Evolutionary conservation across 2,113 vertebrate species (phyloP), one percentile per base, ranked within the genome.

Genomic region (Ariopsis seemanni): DNA sequence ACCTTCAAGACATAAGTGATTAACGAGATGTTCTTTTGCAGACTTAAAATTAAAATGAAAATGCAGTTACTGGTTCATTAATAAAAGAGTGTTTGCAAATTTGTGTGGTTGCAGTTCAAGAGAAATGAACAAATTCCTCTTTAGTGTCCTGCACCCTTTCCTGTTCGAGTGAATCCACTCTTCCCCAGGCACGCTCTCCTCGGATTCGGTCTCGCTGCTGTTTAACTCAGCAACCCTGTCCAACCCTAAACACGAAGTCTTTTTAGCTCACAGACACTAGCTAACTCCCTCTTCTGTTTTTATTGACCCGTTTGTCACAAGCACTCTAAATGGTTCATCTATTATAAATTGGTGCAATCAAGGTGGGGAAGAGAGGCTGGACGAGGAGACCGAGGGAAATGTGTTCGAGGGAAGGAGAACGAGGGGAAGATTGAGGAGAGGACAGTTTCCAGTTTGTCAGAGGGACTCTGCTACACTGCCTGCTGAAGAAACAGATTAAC

Each of bases 401-500:
- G 72, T 48, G 78, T 58, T 58, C 20, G 58, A 82, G 79, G 30
- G 10, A 82, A 62, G 57, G 62, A 82, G 79, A 81, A 62, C 69
- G 60, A 60, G 48, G 75, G 25, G 48, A 67, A 67, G 62, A 55
- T n/a, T 53, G 60, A 60, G 55, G 69, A 75, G 57, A 9, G 82
- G 71, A 86, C 80, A 86, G 86, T 79, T 84, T 77, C 72, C 78
- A 74, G 83, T 75, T 60, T 85, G 80, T 86, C 27, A 53, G 63
- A 75, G 18, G 42, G 57, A 81, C 79, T 74, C 18, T 22, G 50
- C 50, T 58, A 62, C 84, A 78, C 48, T 52, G 50, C 17, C 72
- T 86, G 85, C 74, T 65, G 62, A 82, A 87, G 30, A 72, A 81
- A 83, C 11, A 67, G 69, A 67, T 79, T n/a, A 78, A 84, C 74